Conservation (phyloP, 2,888 invertebrate species). For the Bibio marci region DNA sequence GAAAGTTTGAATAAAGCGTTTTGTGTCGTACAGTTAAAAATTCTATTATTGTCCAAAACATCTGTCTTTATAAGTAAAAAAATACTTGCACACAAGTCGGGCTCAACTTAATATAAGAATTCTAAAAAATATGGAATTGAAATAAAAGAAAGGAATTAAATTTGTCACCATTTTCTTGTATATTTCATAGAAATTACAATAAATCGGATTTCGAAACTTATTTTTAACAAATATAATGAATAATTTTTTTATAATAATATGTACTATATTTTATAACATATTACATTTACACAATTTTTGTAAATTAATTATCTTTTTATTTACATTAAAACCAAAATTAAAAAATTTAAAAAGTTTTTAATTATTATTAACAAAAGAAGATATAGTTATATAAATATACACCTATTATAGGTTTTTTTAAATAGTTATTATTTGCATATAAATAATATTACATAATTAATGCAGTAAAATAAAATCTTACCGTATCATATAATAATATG, state of each 20-base stretch:
- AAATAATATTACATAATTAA: background rate
- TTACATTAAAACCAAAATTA: too few species aligned
- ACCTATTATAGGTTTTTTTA: too few species aligned
- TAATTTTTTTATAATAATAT: conserved; percentile 5
- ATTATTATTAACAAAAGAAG: background rate
- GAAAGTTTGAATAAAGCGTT: too few species aligned
- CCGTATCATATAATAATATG: too few species aligned
- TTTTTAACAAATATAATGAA: conserved; percentile 5
- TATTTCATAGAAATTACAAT: conserved; percentile 12
- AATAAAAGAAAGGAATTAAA: background rate
- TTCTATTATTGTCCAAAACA: too few species aligned
- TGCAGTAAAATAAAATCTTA: background rate
- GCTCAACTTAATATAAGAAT: background rate
- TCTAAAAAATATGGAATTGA: too few species aligned
- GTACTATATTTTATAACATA: conserved; percentile 5
- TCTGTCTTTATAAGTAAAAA: too few species aligned
- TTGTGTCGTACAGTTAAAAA: too few species aligned
- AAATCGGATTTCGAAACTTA: conserved; percentile 8
- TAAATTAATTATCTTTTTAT: conserved; percentile 8
- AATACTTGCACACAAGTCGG: too few species aligned
- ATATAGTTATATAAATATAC: conserved; percentile 1
- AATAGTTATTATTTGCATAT: conserved; percentile 1
- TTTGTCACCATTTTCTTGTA: conserved; percentile 6
- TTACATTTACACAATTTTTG: conserved; percentile 1
- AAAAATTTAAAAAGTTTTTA: too few species aligned